A percentile compares a stretch with the other conserved stretches of the same genome.
These are phyloP conservation scores for Trachemys scripta DNA, from an alignment of 2,113 vertebrate genomes.

Conservation along the genomic window DNA sequence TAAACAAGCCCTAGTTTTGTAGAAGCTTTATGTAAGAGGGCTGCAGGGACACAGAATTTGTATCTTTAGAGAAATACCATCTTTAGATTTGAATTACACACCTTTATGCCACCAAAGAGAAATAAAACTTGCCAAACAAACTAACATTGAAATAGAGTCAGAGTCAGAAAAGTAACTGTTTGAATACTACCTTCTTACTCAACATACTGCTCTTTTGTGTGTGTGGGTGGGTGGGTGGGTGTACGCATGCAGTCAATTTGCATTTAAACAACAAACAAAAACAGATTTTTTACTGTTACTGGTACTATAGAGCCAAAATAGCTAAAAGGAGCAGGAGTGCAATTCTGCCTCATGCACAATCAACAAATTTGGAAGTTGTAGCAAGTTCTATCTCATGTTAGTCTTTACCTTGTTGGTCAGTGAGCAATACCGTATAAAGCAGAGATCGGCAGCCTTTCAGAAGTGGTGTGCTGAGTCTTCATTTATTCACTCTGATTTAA, in stretches of 20 bases:
- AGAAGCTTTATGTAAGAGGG: constrained; percentile 14
- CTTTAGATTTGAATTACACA: background rate
- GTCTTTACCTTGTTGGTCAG: background rate
- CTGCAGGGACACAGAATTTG: background rate
- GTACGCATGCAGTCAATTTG: background rate
- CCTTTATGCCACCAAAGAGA: background rate
- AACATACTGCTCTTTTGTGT: background rate
- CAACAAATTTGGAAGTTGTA: background rate
- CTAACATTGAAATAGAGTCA: background rate
- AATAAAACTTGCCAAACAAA: constrained; percentile 10
- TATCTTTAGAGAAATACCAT: constrained; percentile 2
- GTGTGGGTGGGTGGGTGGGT: too few relatives aligned
- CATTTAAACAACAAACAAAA: background rate
- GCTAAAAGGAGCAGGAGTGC: background rate
- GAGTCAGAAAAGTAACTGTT: background rate
- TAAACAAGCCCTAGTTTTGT: background rate
- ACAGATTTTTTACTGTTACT: background rate
- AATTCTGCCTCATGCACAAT: background rate
- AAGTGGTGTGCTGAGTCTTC: too few relatives aligned
- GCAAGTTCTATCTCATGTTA: rapidly evolving
- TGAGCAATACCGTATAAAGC: constrained; percentile 6
- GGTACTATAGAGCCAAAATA: background rate
- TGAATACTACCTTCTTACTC: background rate
- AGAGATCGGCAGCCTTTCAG: too few relatives aligned
- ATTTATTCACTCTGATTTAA: too few relatives aligned